Percentiles rank a stretch among this genome's conserved stretches.
phyloP scores from a whole-genome alignment of 2,797 vertebrate genomes.

The Peromyscus attwateri region DNA sequence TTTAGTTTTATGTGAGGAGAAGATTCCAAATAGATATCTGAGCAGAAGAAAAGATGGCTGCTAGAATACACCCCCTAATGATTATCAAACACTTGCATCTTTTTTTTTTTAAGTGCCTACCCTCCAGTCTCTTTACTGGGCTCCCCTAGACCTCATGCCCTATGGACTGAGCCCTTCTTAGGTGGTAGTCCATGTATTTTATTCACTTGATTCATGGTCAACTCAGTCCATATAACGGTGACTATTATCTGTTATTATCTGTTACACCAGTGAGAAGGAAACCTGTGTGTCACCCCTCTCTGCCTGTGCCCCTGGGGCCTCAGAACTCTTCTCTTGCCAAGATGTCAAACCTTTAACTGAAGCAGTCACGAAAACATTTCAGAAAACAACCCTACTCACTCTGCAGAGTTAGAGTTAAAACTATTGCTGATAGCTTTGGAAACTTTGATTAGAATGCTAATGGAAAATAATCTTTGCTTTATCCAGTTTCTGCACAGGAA shows the following conservation, averaged over 20 bases:
- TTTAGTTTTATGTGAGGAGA: neutral
- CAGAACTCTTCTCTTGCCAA: neutral
- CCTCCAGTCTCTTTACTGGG: neutral
- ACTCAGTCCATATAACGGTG: conserved; percentile 5
- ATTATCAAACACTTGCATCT: neutral
- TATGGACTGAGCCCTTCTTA: neutral
- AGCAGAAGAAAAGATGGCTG: conserved; percentile 3
- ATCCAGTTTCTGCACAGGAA: conserved; percentile 63
- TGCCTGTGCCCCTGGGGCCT: neutral
- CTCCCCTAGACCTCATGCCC: neutral
- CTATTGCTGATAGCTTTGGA: conserved; percentile 67
- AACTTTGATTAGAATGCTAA: conserved; percentile 78
- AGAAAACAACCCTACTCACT: conserved; percentile 69
- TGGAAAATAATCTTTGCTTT: conserved; percentile 75
- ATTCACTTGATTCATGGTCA: conserved; percentile 13
- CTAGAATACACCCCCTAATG: neutral
- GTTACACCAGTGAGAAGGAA: neutral
- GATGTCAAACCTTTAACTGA: conserved; percentile 58
- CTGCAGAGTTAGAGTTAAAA: conserved; percentile 69
- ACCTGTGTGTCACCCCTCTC: neutral
- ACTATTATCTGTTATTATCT: neutral
- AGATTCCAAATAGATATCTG: neutral
- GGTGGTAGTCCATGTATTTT: neutral
- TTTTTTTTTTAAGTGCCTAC: neutral
- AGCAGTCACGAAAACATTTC: conserved; percentile 58